Percentiles rank a stretch among this genome's conserved stretches.
phyloP scores from a whole-genome alignment of 2,797 vertebrate genomes.

The Syngnathus acus region DNA sequence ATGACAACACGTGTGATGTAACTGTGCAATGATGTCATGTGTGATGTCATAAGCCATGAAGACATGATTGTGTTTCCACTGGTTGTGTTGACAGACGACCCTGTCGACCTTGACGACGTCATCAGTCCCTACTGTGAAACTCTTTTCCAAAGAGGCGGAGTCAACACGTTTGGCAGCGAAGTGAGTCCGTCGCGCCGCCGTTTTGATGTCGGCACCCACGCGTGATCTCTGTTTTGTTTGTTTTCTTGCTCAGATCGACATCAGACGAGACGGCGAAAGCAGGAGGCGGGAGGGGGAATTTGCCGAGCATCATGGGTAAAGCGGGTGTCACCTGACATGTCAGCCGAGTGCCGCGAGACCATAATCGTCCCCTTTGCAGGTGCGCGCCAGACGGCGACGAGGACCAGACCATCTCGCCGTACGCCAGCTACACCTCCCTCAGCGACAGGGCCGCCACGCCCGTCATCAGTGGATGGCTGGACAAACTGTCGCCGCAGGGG shows the following conservation, averaged over 20 bases:
- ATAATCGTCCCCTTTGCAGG: slow-evolving; percentile 71
- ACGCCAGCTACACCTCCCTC: slow-evolving; percentile 86
- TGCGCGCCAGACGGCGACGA: slow-evolving; percentile 75
- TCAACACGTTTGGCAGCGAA: neutral
- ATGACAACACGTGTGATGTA: too few relatives aligned
- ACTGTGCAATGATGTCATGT: too few relatives aligned
- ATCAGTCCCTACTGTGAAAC: slow-evolving; percentile 89
- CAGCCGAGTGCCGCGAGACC: slow-evolving; percentile 23
- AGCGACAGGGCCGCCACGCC: slow-evolving; percentile 72
- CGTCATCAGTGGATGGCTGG: slow-evolving; percentile 87
- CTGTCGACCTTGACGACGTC: slow-evolving; percentile 54
- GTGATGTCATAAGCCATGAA: too few relatives aligned
- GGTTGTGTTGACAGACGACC: slow-evolving; percentile 48
- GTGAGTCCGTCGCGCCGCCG: neutral
- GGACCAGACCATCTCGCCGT: slow-evolving; percentile 90
- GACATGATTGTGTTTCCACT: too few relatives aligned
- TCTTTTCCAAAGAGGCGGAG: slow-evolving; percentile 63
- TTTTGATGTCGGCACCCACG: neutral
- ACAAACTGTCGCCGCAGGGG: slow-evolving; percentile 97
- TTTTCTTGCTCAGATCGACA: neutral
- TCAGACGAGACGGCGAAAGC: slow-evolving; percentile 27
- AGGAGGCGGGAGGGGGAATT: slow-evolving; percentile 34
- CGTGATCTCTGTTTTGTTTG: neutral
- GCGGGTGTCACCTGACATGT: slow-evolving; percentile 4
- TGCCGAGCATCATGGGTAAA: slow-evolving; percentile 64